phyloP scores from a whole-genome alignment of 1,140 invertebrate species.

The Drosophila littoralis region DNA sequence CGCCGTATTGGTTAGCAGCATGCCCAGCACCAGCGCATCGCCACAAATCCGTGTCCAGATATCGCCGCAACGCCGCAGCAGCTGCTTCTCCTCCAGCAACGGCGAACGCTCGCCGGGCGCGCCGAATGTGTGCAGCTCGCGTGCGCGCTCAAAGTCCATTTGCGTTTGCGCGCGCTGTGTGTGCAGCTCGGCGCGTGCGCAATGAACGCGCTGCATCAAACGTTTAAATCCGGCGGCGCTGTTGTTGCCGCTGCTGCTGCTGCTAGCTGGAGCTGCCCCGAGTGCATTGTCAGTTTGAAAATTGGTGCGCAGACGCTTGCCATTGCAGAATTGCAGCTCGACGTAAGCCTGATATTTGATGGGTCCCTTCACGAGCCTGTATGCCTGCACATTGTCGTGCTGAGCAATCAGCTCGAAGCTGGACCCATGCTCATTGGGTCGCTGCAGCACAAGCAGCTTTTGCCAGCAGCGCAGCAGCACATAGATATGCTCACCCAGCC shows the following conservation, averaged over 20 bases:
- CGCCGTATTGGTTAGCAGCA: constrained; percentile 46
- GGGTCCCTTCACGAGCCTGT: constrained; percentile 40
- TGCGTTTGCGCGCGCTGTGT: constrained; percentile 53
- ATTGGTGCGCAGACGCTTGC: constrained; percentile 52
- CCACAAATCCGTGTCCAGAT: constrained; percentile 63
- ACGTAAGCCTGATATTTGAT: constrained; percentile 60
- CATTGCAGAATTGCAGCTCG: constrained; percentile 50
- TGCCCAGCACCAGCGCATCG: constrained; percentile 50
- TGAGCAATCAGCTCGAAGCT: constrained; percentile 50
- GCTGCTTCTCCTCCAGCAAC: constrained; percentile 66
- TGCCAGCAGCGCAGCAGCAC: constrained; percentile 61
- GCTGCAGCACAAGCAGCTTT: constrained; percentile 44
- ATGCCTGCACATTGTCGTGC: constrained; percentile 32
- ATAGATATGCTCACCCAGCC: constrained; percentile 50
- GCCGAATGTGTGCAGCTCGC: constrained; percentile 48
- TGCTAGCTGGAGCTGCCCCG: neutral
- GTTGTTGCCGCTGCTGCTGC: neutral
- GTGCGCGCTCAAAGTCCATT: constrained; percentile 35
- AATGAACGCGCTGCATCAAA: constrained; percentile 48
- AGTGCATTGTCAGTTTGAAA: constrained; percentile 31
- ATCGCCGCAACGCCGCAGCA: constrained; percentile 58
- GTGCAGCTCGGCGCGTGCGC: constrained; percentile 44
- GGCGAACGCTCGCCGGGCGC: constrained; percentile 48
- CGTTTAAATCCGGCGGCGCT: constrained; percentile 29
- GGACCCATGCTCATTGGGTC: constrained; percentile 35